Evolutionary conservation across 2,888 invertebrate genomes (phyloP).

Genomic region (Creontiades dilutus): DNA sequence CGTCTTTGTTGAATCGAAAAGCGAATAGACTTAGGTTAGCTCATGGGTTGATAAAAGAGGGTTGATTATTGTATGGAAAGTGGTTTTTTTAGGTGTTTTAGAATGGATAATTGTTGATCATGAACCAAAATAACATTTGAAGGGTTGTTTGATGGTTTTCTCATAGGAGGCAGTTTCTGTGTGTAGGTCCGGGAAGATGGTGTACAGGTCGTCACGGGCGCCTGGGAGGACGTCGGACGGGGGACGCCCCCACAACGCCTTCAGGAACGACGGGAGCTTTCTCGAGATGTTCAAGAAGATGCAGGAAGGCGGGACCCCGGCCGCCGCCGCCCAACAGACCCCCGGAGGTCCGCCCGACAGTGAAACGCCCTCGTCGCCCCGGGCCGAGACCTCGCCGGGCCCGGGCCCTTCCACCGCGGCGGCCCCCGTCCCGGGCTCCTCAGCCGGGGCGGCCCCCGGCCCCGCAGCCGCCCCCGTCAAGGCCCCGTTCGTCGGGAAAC

Average conservation of each 20-base stretch:
- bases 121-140: not conserved
- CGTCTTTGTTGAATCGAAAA: constrained; percentile 29
- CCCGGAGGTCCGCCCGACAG: not conserved
- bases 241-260: constrained; percentile 81
- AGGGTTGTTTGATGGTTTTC: constrained; percentile 56
- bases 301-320: constrained; percentile 80
- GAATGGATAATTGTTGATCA: not conserved
- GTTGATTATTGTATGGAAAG: not conserved
- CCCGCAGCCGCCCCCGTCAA: constrained; percentile 77
- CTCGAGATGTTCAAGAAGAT: constrained; percentile 94
- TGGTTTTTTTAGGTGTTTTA: not conserved
- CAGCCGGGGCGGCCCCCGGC: too few species aligned
- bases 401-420: constrained; percentile 77
- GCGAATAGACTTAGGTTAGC: not conserved
- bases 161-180: constrained; percentile 77
- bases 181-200: constrained; percentile 76
- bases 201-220: constrained; percentile 76
- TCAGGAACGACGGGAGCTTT: constrained; percentile 94
- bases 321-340: not conserved
- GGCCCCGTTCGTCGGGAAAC: constrained; percentile 86
- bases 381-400: constrained; percentile 74
- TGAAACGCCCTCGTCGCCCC: constrained; percentile 6
- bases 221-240: constrained; percentile 57
- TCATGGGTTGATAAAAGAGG: constrained; percentile 10
- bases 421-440: not conserved